Percentiles rank a stretch among this genome's conserved stretches.
Conservation (phyloP, 1,140 invertebrate species). For the Harpegnathos saltator region DNA sequence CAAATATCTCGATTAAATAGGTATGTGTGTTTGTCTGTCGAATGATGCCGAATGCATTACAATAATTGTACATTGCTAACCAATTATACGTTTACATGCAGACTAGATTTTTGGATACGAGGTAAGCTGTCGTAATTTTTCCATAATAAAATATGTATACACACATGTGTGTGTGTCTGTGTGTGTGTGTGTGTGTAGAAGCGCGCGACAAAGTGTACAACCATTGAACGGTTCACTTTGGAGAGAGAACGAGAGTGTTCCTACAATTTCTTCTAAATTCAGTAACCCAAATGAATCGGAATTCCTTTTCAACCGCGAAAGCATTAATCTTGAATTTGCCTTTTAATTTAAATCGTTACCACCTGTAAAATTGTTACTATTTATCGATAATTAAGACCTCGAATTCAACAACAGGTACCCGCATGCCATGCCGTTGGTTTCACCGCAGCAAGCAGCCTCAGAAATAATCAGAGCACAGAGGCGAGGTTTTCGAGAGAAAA, state of each 20-base stretch:
- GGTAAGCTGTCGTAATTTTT: constrained; percentile 48
- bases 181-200: no score
- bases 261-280: neutral
- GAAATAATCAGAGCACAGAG: constrained; percentile 89
- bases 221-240: neutral
- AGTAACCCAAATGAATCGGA: neutral
- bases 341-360: neutral
- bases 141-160: neutral
- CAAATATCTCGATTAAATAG: neutral
- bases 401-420: constrained; percentile 87
- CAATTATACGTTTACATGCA: constrained; percentile 62
- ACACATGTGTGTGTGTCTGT: no score
- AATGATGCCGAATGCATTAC: neutral
- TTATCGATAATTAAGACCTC: neutral
- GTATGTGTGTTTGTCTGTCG: no score
- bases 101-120: constrained; percentile 72
- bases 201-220: no score
- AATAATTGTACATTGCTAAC: constrained; percentile 12
- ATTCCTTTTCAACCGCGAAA: neutral
- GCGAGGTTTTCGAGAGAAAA: constrained; percentile 85
- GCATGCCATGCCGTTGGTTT: constrained; percentile 88
- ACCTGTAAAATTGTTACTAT: neutral
- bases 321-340: no score
- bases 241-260: neutral
- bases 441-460: constrained; percentile 88